Evolutionary conservation across 2,888 invertebrate species (phyloP), one percentile per base, ranked within the genome.

Genomic region (Oscheius sp.): DNA sequence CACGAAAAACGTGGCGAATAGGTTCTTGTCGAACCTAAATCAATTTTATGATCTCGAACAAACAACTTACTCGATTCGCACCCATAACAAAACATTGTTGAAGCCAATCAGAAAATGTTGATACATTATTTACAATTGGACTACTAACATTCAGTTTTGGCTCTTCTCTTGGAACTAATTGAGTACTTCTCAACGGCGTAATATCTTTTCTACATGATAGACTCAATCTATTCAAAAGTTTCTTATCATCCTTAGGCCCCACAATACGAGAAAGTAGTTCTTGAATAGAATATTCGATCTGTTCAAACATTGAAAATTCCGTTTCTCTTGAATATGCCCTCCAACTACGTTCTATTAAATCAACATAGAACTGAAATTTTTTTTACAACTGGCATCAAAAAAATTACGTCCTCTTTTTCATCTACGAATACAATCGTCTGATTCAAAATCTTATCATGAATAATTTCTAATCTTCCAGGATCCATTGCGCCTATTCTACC

Each of bases 401-500:
- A 12, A 24, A 24, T 24, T 24, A 67, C 67, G 26, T 59, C 32
- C n/a, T 41, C 44, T 41, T 59, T 49, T 12, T 51, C 44, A 14
- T 62, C 67, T 5, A 62, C 62, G 20, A 67, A 67, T 32, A 67
- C 41, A 3, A 20, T 59, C 5, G 45, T 44, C 26, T 33, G 26
- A 17, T n/a, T 14, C 12, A 49, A n/a, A 9, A 45, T 26, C 8
- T 28, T 38, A 9, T 28, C 30, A n/a, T 41, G 33, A 26, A 57
- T 41, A 22, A 63, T 30, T 20, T 49, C 62, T 12, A 69, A 38
- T 8, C 69, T 32, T 24, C 69, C 69, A 24, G 69, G 69, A 30
- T 69, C 69, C 9, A 69, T 61, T 12, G 69, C 65, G 5, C 69
- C 65, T 12, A 69, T 1, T 20, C 69, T 12, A 12, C 65, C 69